Conservation (phyloP, 2,113 vertebrate species). For the Acrocephalus kingi region DNA sequence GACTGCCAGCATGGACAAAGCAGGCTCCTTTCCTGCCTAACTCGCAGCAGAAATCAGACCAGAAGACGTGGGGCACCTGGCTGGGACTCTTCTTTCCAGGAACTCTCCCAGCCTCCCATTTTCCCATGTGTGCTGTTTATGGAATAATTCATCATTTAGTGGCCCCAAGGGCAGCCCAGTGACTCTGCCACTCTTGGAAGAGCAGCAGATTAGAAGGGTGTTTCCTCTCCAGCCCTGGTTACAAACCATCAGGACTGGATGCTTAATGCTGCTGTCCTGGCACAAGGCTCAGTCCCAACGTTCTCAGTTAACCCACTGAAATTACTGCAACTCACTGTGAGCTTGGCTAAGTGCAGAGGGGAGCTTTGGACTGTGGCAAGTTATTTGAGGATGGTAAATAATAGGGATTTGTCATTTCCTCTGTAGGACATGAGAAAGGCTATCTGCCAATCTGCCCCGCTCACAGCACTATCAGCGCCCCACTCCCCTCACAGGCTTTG, state of each 20-base stretch:
- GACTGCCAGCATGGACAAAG: not conserved
- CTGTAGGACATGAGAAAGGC: not conserved
- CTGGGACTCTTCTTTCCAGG: not conserved
- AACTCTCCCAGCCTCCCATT: not conserved
- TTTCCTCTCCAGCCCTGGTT: not conserved
- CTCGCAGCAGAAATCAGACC: not conserved
- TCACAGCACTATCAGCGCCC: not conserved
- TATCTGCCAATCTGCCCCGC: not conserved
- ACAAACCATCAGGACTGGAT: not conserved
- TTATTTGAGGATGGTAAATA: not conserved
- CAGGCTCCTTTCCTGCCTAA: not conserved
- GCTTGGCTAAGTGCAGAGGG: not conserved
- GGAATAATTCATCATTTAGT: not conserved
- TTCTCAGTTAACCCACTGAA: not conserved
- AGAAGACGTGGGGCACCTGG: not conserved
- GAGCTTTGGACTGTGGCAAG: not conserved
- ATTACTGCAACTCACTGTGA: not conserved
- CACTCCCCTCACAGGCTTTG: not conserved
- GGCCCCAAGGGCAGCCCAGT: not conserved
- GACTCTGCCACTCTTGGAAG: not conserved
- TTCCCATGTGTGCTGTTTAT: not conserved
- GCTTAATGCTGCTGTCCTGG: not conserved
- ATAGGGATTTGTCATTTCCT: not conserved
- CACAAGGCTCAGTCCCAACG: rapidly evolving
- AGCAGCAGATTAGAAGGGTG: not conserved